phyloP scores from a whole-genome alignment of 2,113 vertebrate species.

The Bungarus multicinctus region DNA sequence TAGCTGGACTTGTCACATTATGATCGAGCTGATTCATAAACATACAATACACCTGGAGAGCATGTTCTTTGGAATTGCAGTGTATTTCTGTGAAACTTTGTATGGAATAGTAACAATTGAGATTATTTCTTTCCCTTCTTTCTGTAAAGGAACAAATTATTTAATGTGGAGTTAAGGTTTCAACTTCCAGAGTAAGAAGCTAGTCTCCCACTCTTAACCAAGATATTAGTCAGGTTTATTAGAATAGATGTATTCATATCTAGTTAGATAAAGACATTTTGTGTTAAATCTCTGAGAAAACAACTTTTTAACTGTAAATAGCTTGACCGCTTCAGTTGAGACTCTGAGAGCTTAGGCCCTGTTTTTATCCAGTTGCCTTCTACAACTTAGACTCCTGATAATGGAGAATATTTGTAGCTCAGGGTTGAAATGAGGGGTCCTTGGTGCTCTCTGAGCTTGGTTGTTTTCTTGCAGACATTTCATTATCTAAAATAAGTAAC shows the following conservation, averaged over 20 bases:
- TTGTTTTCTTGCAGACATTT: background rate
- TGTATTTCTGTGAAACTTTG: background rate
- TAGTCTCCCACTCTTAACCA: background rate
- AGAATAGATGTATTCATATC: background rate
- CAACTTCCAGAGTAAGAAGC: background rate
- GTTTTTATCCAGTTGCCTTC: background rate
- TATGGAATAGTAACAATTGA: constrained; percentile 62
- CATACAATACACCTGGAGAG: background rate
- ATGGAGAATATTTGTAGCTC: background rate
- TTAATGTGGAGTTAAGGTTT: background rate
- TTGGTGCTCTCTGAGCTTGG: background rate
- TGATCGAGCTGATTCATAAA: constrained; percentile 47
- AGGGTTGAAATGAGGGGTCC: background rate
- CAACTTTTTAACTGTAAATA: background rate
- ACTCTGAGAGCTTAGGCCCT: background rate
- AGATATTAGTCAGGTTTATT: background rate
- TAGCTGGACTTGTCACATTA: constrained; percentile 41
- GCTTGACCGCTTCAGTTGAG: background rate
- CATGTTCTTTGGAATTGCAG: background rate
- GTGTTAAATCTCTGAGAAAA: background rate
- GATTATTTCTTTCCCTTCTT: constrained; percentile 11
- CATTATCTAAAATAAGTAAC: background rate
- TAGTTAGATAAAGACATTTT: background rate
- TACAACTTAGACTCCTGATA: background rate
- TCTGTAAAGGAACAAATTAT: constrained; percentile 31